phyloP scores from a whole-genome alignment of 2,113 vertebrate genomes.

The Syngnathus typhle region DNA sequence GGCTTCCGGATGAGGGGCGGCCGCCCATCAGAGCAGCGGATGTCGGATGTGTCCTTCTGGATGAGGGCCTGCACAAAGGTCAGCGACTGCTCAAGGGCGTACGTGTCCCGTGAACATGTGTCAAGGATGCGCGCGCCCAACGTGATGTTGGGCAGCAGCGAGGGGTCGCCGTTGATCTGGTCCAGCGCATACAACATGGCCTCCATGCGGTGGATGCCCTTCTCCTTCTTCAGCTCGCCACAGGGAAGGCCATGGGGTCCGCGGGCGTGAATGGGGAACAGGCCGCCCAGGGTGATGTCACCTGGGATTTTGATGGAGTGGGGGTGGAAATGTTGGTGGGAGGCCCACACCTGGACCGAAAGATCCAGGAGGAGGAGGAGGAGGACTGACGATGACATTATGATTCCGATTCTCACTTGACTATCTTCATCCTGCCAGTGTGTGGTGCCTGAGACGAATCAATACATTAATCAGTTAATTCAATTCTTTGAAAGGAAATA shows the following conservation, averaged over 20 bases:
- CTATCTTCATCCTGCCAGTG: slow-evolving; percentile 47
- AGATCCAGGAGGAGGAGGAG: background rate
- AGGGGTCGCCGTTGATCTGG: slow-evolving; percentile 79
- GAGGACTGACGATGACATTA: slow-evolving; percentile 50
- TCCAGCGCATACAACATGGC: slow-evolving; percentile 90
- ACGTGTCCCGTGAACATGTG: slow-evolving; percentile 86
- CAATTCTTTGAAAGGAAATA: too few species aligned
- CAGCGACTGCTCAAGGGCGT: slow-evolving; percentile 86
- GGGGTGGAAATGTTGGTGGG: slow-evolving; percentile 69
- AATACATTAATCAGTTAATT: background rate
- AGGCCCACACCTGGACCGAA: slow-evolving; percentile 22
- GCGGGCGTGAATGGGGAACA: slow-evolving; percentile 84
- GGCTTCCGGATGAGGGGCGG: slow-evolving; percentile 76
- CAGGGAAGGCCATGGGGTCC: slow-evolving; percentile 79
- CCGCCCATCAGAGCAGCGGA: slow-evolving; percentile 76
- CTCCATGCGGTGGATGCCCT: slow-evolving; percentile 86
- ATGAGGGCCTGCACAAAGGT: slow-evolving; percentile 86
- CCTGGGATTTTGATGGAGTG: slow-evolving; percentile 82
- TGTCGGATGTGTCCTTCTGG: slow-evolving; percentile 74
- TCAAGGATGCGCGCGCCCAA: slow-evolving; percentile 83
- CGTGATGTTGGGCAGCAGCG: slow-evolving; percentile 81
- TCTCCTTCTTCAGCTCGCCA: slow-evolving; percentile 85
- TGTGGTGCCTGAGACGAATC: slow-evolving; percentile 32
- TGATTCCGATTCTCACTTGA: slow-evolving; percentile 20
- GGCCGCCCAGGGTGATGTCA: slow-evolving; percentile 82